Evolutionary conservation across 2,888 invertebrate species (phyloP), one percentile per base, ranked within the genome.

Genomic region (Callosobruchus maculatus): DNA sequence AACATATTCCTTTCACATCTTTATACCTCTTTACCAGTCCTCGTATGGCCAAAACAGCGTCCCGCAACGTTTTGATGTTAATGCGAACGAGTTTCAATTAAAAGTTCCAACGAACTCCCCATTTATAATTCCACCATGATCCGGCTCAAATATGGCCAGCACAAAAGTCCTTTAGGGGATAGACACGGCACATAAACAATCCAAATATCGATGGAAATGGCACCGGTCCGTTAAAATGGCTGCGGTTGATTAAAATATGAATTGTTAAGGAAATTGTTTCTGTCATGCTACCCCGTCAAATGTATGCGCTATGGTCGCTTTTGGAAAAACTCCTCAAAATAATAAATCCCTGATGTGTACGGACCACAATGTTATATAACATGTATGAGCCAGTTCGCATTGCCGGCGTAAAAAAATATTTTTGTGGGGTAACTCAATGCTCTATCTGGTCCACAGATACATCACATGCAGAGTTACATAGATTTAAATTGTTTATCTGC

Each of bases 231-330:
- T 7, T 49, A 49, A 49, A 49, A 49, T 49, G 49, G 49, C 49
- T 49, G 7, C 2, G 22, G 22, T 30, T 70, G 22, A 70, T 70
- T 26, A 22, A 26, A 70, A 30, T 70, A 20, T 22, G 26, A 20
- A 20, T 26, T 22, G 30, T 22, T 30, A 70, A 70, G 70, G 70
- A 70, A 70, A 70, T 70, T 70, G 31, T 70, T 26, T n/a, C 30
- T 70, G 70, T 70, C 70, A 31, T 49, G 49, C 49, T 30, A 18
- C 5, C 49, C 49, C 49, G 49, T 49, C 49, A 49, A 49, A 49
- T 18, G 49, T 7, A 18, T 18, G 49, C 49, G 13, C 1, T 49
- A 49, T 18, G 49, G 49, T 49, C 49, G 49, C 13, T 7, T 49
- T 49, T 13, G 9, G 13, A 49, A 49, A 49, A 49, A 49, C 49